A percentile compares a stretch with the other conserved stretches of the same genome.
These are phyloP conservation scores for Eledona agricola DNA, from an alignment of 2,888 invertebrate genomes.

Conservation along the genomic window DNA sequence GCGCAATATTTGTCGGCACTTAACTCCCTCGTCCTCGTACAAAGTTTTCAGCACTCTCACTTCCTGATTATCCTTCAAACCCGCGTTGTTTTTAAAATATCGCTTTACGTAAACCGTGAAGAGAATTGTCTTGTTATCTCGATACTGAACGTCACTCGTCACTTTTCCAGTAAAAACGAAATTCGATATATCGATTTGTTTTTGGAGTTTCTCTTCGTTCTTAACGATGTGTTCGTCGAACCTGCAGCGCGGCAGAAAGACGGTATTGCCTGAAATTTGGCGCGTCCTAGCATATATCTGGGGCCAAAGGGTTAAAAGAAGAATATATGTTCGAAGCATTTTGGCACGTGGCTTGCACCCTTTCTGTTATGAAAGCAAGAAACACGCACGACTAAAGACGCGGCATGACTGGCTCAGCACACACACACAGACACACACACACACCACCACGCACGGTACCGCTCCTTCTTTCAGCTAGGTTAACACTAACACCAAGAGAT, in stretches of 20 bases:
- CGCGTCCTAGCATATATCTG: constrained; percentile 41
- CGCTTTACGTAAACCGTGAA: constrained; percentile 58
- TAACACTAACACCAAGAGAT: constrained; percentile 55
- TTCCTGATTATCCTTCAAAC: constrained; percentile 50
- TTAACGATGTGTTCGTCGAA: constrained; percentile 57
- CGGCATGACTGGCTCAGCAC: constrained; percentile 56
- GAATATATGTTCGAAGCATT: constrained; percentile 27
- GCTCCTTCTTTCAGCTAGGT: constrained; percentile 56
- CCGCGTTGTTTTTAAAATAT: constrained; percentile 57
- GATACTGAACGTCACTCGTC: constrained; percentile 52
- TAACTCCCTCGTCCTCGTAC: constrained; percentile 58
- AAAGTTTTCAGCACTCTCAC: constrained; percentile 56
- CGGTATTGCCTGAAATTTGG: constrained; percentile 43
- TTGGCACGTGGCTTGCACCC: constrained; percentile 30
- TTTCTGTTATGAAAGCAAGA: constrained; percentile 33
- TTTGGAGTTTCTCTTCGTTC: constrained; percentile 52
- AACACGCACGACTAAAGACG: constrained; percentile 55
- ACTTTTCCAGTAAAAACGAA: constrained; percentile 61
- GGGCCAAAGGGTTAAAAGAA: constrained; percentile 23
- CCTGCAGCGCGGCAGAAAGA: constrained; percentile 57
- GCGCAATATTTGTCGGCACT: constrained; percentile 58
- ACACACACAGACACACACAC: no score
- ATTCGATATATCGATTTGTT: constrained; percentile 51
- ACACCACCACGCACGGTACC: constrained; percentile 54
- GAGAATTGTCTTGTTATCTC: constrained; percentile 50